Evolutionary conservation across 2,113 vertebrate genomes (phyloP).

Genomic region (Pollachius pollachius): DNA sequence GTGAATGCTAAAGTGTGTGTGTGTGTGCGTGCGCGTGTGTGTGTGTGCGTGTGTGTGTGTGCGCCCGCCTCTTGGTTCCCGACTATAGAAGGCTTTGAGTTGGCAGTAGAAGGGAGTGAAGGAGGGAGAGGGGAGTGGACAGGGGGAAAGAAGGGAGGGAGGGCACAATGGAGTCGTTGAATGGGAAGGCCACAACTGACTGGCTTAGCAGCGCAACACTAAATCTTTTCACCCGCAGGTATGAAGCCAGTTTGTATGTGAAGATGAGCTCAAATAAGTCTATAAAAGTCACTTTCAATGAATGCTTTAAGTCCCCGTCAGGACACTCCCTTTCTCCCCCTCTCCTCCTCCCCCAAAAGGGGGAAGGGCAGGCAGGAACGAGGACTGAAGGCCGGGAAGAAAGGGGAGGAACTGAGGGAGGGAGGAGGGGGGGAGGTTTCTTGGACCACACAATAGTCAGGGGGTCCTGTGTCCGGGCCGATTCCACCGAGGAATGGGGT

Average conservation of each 20-base stretch:
- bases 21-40: constrained; percentile 73
- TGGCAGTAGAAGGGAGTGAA: no score
- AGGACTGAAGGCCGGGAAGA: constrained; percentile 81
- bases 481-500: constrained; percentile 68
- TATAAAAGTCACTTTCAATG: constrained; percentile 99
- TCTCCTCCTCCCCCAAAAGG: constrained; percentile 49
- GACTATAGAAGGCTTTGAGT: constrained; percentile 45
- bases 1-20: constrained; percentile 72
- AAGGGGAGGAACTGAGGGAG: constrained; percentile 71
- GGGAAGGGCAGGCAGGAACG: constrained; percentile 75
- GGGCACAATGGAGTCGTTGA: constrained; percentile 75
- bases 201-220: constrained; percentile 81
- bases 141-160: no score
- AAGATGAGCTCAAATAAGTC: constrained; percentile 98
- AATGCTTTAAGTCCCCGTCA: constrained; percentile 92
- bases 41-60: constrained; percentile 73
- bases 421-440: constrained; percentile 68
- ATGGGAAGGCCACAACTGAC: constrained; percentile 65
- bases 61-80: constrained; percentile 44
- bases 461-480: constrained; percentile 70
- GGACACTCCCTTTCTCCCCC: constrained; percentile 60
- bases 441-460: constrained; percentile 66
- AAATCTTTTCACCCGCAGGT: constrained; percentile 87
- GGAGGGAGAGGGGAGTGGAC: no score
- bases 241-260: constrained; percentile 86